Evolutionary conservation across 2,113 vertebrate genomes (phyloP).

Genomic region (Ellobius talpinus): DNA sequence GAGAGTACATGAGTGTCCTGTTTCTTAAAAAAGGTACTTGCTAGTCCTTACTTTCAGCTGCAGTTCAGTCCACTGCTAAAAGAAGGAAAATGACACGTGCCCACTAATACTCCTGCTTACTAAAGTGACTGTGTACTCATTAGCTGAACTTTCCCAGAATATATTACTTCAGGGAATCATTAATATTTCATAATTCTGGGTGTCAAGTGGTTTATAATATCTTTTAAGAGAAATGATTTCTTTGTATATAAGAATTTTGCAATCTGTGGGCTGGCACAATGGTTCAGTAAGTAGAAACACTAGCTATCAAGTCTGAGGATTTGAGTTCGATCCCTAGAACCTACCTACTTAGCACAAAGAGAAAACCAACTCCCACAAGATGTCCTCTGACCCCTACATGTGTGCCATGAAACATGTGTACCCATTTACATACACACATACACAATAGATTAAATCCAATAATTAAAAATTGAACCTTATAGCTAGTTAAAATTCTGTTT

Average conservation of each 20-base stretch:
- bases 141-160: not conserved
- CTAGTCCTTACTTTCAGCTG: not conserved
- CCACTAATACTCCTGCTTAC: not conserved
- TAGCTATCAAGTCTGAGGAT: not conserved
- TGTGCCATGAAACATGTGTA: not conserved
- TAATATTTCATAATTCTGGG: not conserved
- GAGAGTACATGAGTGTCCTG: not conserved
- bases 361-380: not conserved
- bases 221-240: not conserved
- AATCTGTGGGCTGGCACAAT: not conserved
- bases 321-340: not conserved
- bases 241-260: not conserved
- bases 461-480: not conserved
- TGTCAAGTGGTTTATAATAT: not conserved
- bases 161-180: not conserved
- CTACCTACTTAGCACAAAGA: not conserved
- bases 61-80: not conserved
- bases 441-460: not conserved
- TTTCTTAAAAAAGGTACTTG: not conserved
- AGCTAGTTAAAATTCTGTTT: constrained; percentile 16
- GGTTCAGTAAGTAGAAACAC: not conserved
- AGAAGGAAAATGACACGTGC: not conserved
- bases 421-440: not conserved
- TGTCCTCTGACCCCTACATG: not conserved
- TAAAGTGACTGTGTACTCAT: not conserved